Evolutionary conservation across 2,888 invertebrate species (phyloP).

Genomic region (Erannis defoliaria): DNA sequence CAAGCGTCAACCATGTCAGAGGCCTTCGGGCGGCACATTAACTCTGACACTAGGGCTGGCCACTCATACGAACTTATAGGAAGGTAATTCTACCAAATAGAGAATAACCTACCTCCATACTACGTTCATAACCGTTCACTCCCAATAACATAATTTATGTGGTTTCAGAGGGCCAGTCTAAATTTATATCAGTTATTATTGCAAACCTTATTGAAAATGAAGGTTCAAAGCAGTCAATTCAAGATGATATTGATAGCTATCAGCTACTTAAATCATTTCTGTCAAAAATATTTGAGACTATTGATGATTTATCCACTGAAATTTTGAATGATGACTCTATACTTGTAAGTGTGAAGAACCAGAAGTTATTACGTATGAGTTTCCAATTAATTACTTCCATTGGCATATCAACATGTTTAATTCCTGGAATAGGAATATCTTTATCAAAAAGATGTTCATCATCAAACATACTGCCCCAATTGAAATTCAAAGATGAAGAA

Average conservation of each 20-base stretch:
- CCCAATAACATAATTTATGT: background rate
- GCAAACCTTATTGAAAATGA: conserved; percentile 38
- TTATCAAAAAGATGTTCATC: conserved; percentile 74
- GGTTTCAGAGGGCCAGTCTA: conserved; percentile 64
- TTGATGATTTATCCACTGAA: conserved; percentile 68
- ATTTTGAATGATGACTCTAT: conserved; percentile 65
- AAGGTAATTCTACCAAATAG: background rate
- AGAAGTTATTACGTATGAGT: conserved; percentile 87
- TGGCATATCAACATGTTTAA: conserved; percentile 89
- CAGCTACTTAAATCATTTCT: conserved; percentile 72
- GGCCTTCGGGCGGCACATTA: too few species aligned
- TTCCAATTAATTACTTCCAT: conserved; percentile 88
- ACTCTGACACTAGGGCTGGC: too few species aligned
- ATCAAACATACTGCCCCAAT: conserved; percentile 60
- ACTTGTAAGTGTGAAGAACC: conserved; percentile 89
- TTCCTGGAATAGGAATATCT: conserved; percentile 88
- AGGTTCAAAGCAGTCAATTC: conserved; percentile 28
- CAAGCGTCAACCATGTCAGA: too few species aligned
- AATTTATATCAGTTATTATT: conserved; percentile 54
- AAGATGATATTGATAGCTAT: conserved; percentile 47
- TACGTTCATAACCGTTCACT: background rate
- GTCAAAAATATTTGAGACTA: conserved; percentile 70
- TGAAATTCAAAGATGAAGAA: conserved; percentile 76
- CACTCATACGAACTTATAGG: too few species aligned
- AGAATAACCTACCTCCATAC: too few species aligned